Evolutionary conservation across 2,113 vertebrate species (phyloP).

Genomic region (Lates calcarifer): DNA sequence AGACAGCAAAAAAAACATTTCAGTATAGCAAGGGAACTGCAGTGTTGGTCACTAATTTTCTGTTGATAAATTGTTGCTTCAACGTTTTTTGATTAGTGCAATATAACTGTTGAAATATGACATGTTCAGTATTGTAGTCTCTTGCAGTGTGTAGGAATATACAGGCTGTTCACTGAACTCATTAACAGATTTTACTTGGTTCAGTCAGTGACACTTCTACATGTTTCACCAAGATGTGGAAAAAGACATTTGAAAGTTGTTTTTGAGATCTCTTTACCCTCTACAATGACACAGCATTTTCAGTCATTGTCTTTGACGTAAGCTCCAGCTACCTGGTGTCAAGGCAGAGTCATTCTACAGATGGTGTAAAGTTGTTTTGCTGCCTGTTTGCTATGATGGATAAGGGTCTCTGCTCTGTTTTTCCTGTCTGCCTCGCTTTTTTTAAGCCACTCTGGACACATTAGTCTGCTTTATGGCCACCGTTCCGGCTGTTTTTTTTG

Average conservation of each 20-base stretch:
- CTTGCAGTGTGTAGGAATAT: not conserved
- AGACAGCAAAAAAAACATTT: not conserved
- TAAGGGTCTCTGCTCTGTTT: conserved; percentile 53
- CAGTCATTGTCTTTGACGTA: conserved; percentile 20
- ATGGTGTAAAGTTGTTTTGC: conserved; percentile 62
- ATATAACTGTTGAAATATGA: not conserved
- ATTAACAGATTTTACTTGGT: not conserved
- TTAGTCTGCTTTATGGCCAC: conserved; percentile 63
- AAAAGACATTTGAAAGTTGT: not conserved
- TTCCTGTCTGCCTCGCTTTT: conserved; percentile 44
- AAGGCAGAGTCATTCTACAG: conserved; percentile 28
- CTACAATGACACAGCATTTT: conserved; percentile 46
- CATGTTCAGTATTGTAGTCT: not conserved
- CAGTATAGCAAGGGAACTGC: not conserved
- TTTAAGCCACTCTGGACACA: conserved; percentile 67
- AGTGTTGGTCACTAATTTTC: not conserved
- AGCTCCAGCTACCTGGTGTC: conserved; percentile 45
- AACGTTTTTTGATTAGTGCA: not conserved
- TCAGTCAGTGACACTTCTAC: not conserved
- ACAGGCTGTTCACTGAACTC: conserved; percentile 8
- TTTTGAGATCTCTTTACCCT: not conserved
- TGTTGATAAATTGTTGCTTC: not conserved
- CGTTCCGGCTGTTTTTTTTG: conserved; percentile 17
- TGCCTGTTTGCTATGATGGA: conserved; percentile 59
- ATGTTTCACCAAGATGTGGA: not conserved